Base-by-base conservation (phyloP, 2,888 invertebrate species). In the Cheiracanthium punctorium region DNA sequence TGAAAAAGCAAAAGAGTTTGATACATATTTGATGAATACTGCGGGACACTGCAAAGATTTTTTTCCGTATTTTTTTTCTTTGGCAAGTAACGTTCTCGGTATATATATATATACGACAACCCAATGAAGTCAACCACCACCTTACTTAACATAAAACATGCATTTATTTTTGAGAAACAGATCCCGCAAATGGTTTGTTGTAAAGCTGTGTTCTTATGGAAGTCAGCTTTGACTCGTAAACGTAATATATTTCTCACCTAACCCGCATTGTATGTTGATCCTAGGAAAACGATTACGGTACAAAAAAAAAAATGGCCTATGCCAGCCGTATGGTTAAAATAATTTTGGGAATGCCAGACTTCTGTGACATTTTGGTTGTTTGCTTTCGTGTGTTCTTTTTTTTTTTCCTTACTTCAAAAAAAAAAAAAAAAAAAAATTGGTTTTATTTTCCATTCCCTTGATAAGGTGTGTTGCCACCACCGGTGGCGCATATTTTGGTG, bases 1-100 rank as follows among this genome's bases (percentile, higher is more conserved):
- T 48, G 14, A 41, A 37, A 37, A 30, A 77, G 76, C 58, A 73
- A 82, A 82, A 77, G 48, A 72, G 72, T 84, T 84, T 79, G 84
- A 84, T 79, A 84, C 77, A 84, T 84, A 73, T 79, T 84, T 84
- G 84, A 84, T 84, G 84, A 84, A 84, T 84, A 76, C 67, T 67
- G 37, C 17, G 73, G 48, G 29, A 58, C 30, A 32, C 29, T 8
- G 29, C n/a, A 43, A 30, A 69, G 32, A 65, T 72, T 43, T 43
- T 58, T 17, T 32, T 77, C 76, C 71, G 76, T n/a, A n/a, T n/a
- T n/a, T n/a, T 37, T 48, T 48, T 17, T 17, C 17, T 2, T 17
- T 17, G 43, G 5, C 43, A 48, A 48, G 17, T 2, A 73, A 71
- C 77, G 65, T 71, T 33, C 72, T 64, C 24, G 17, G 43, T 30